Conservation (phyloP, 2,113 vertebrate species). For the Trachemys scripta region DNA sequence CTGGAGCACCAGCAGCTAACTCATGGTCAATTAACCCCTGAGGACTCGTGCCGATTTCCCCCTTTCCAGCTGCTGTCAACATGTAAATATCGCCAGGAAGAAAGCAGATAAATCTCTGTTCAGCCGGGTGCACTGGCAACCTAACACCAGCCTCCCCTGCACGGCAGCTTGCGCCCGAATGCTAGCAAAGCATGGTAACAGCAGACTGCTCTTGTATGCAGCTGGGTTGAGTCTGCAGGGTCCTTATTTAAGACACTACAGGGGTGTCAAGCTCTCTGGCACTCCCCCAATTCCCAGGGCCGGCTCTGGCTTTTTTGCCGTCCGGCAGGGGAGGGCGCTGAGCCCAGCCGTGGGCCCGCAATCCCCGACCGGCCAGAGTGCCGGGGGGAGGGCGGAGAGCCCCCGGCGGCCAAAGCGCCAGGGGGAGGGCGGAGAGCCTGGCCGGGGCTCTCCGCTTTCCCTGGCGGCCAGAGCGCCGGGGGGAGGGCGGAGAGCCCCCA, state of each 20-base stretch:
- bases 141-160: background rate
- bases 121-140: background rate
- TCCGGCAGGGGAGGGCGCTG: too few species aligned
- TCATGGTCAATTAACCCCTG: slow-evolving; percentile 59
- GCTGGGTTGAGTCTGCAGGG: background rate
- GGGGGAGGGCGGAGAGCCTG: too few species aligned
- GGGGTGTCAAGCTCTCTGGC: background rate
- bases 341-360: too few species aligned
- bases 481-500: too few species aligned
- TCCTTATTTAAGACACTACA: background rate
- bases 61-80: background rate
- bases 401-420: too few species aligned
- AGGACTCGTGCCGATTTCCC: background rate
- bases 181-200: background rate
- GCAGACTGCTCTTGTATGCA: too few species aligned
- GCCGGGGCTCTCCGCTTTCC: too few species aligned
- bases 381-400: too few species aligned
- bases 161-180: background rate
- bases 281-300: background rate
- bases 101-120: background rate
- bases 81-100: background rate
- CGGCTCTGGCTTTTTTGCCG: too few species aligned
- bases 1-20: slow-evolving; percentile 57
- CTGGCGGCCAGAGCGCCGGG: too few species aligned
- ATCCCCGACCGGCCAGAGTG: too few species aligned